Percentiles rank a stretch among this genome's conserved stretches.
Evolutionary conservation across 2,113 vertebrate genomes (phyloP).

Genomic region (Naja naja): DNA sequence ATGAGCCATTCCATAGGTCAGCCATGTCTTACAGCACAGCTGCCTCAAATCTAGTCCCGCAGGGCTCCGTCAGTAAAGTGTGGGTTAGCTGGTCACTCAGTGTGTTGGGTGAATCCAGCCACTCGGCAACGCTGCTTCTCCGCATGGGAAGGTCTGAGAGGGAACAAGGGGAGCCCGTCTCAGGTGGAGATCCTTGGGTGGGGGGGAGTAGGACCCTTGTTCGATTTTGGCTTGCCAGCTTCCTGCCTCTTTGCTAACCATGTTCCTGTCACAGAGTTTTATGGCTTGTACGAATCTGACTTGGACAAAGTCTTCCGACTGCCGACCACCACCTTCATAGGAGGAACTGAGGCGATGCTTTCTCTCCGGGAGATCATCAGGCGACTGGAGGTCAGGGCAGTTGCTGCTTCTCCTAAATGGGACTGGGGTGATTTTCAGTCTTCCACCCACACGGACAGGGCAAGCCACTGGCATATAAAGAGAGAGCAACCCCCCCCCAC

Average conservation of each 20-base stretch:
- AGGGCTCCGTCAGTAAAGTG: background rate
- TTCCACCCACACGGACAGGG: background rate
- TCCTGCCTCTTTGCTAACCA: background rate
- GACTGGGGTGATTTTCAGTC: background rate
- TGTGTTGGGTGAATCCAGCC: background rate
- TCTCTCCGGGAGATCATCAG: constrained; percentile 78
- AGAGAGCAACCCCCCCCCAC: background rate
- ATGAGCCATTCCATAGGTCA: background rate
- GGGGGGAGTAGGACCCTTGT: background rate
- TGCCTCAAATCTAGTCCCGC: background rate
- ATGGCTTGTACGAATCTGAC: constrained; percentile 74
- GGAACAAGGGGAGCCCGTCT: background rate
- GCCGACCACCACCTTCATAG: constrained; percentile 80
- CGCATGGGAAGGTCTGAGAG: background rate
- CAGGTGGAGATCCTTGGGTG: background rate
- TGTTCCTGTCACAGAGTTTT: constrained; percentile 62
- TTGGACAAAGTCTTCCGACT: constrained; percentile 79
- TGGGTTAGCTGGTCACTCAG: background rate
- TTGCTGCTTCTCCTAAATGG: background rate
- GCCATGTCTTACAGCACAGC: background rate
- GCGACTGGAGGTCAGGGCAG: constrained; percentile 73
- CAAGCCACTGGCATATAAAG: background rate
- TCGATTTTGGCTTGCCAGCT: constrained; percentile 17
- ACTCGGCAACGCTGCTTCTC: background rate
- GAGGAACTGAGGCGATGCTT: constrained; percentile 72